These are phyloP conservation scores for Corythaeola cristata DNA, from an alignment of 2,113 vertebrate species.

Conservation along the genomic window DNA sequence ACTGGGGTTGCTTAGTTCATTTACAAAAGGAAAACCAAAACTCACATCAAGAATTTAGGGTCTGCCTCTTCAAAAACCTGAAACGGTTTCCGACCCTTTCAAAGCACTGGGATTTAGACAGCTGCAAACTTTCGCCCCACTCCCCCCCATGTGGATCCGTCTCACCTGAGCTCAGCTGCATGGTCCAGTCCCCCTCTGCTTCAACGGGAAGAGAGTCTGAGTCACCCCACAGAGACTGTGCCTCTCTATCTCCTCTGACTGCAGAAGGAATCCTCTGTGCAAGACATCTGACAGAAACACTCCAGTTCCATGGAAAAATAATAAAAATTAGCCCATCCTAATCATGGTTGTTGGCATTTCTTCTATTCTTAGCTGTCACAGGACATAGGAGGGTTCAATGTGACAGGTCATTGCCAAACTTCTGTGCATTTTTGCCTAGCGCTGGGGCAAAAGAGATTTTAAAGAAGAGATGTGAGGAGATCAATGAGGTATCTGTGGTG, in stretches of 20 bases:
- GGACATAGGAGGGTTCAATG: background rate
- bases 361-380: background rate
- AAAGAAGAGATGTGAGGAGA: background rate
- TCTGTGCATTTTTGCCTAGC: background rate
- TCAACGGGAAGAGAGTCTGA: background rate
- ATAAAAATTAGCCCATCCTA: constrained; percentile 21
- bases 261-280: background rate
- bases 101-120: background rate
- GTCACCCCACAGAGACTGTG: background rate
- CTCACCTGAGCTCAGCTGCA: constrained; percentile 23
- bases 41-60: background rate
- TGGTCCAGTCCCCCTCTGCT: background rate
- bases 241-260: background rate
- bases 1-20: background rate
- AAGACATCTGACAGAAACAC: background rate
- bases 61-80: background rate
- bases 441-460: background rate
- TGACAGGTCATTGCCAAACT: background rate
- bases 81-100: background rate
- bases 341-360: background rate
- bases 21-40: constrained; percentile 41
- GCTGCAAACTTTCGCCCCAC: background rate
- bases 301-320: constrained; percentile 4
- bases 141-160: background rate
- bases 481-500: background rate